Evolutionary conservation across 2,797 vertebrate species (phyloP).

Genomic region (Dryobates pubescens): DNA sequence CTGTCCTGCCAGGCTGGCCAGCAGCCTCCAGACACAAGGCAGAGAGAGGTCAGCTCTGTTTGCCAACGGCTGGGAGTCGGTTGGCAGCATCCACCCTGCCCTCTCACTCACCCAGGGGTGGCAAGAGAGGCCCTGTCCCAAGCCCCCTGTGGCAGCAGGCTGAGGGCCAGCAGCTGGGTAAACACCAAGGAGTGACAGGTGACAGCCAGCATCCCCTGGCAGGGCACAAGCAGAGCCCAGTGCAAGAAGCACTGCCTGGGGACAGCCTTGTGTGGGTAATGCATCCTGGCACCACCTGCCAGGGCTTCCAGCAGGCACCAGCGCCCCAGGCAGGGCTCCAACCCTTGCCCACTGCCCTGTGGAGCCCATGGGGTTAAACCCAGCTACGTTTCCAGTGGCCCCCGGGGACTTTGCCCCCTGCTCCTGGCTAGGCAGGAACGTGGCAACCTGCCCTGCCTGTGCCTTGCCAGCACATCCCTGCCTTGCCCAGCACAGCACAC

Average conservation of each 20-base stretch:
- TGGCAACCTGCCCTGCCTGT: neutral
- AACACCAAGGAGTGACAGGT: fast-evolving
- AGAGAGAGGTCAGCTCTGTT: neutral
- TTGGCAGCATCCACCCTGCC: fast-evolving
- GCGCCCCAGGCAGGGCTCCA: neutral
- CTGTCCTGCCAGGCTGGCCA: neutral
- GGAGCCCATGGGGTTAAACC: neutral
- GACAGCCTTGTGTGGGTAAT: neutral
- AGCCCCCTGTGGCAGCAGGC: fast-evolving
- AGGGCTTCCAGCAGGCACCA: neutral
- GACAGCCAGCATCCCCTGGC: neutral
- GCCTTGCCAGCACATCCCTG: neutral
- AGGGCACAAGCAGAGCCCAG: neutral
- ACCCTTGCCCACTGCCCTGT: fast-evolving
- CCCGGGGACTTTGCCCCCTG: neutral
- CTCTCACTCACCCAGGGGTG: fast-evolving
- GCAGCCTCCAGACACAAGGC: neutral
- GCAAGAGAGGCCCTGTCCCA: neutral
- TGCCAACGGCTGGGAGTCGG: fast-evolving
- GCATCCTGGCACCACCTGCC: fast-evolving
- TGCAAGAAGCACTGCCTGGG: fast-evolving
- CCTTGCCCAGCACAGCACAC: fast-evolving
- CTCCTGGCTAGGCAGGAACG: neutral
- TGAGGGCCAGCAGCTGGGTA: neutral
- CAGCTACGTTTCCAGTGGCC: neutral